phyloP scores from a whole-genome alignment of 2,888 invertebrate species.

The Cheilosia pagana region DNA sequence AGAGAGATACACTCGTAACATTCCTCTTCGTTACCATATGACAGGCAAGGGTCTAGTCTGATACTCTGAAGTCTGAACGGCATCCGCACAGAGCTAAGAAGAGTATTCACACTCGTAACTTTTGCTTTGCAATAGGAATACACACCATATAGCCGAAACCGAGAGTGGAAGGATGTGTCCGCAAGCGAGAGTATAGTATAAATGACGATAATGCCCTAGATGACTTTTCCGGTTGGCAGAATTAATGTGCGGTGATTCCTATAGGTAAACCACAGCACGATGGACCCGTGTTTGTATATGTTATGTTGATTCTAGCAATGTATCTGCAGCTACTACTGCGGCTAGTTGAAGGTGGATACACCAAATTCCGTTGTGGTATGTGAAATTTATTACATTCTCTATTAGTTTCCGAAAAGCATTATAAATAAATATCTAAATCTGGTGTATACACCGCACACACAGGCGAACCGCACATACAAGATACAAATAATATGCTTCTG shows the following conservation, averaged over 20 bases:
- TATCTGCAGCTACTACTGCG: background rate
- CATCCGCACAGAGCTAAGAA: conserved; percentile 37
- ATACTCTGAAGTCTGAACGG: background rate
- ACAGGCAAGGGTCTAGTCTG: conserved; percentile 9
- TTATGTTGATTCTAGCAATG: conserved; percentile 16
- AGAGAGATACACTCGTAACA: conserved; percentile 42
- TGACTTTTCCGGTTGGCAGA: conserved; percentile 67
- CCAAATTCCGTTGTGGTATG: conserved; percentile 53
- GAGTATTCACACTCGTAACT: conserved; percentile 38
- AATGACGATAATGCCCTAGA: conserved; percentile 67
- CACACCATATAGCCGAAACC: background rate
- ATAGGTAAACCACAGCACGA: conserved; percentile 47
- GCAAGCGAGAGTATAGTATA: conserved; percentile 14
- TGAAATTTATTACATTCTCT: conserved; percentile 66
- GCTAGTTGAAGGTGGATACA: conserved; percentile 39
- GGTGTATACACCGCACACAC: background rate
- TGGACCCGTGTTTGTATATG: conserved; percentile 24
- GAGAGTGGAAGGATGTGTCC: conserved; percentile 37
- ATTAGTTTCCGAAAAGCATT: conserved; percentile 67
- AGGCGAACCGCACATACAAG: background rate
- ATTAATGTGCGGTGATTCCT: conserved; percentile 71
- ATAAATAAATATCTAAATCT: conserved; percentile 57
- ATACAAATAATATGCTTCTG: conserved; percentile 20
- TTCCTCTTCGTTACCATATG: conserved; percentile 54
- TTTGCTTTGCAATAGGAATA: conserved; percentile 25